phyloP scores from a whole-genome alignment of 1,140 invertebrate genomes.

The Hyphantria cunea region DNA sequence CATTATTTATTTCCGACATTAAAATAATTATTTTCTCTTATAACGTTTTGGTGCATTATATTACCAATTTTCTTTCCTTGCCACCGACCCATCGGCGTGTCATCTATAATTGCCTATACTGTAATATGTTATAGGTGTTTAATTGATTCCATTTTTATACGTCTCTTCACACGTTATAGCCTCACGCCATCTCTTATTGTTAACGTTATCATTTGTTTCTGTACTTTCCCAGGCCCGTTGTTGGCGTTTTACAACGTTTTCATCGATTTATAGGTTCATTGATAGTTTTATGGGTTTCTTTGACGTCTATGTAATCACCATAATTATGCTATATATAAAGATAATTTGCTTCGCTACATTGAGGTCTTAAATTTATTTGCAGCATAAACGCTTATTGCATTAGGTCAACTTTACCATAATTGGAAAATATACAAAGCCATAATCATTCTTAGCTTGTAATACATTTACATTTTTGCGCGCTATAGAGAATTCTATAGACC shows the following conservation, averaged over 20 bases:
- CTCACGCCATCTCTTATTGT: slow-evolving; percentile 45
- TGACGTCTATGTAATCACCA: slow-evolving; percentile 54
- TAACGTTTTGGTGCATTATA: slow-evolving; percentile 50
- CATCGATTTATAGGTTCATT: slow-evolving; percentile 63
- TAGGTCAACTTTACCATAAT: slow-evolving; percentile 30
- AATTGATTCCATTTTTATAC: slow-evolving; percentile 60
- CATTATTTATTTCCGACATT: slow-evolving; percentile 76
- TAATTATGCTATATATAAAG: slow-evolving; percentile 56
- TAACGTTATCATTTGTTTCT: slow-evolving; percentile 53
- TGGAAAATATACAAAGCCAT: slow-evolving; percentile 28
- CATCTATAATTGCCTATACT: slow-evolving; percentile 55
- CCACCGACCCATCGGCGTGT: slow-evolving; percentile 58
- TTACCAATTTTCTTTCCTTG: slow-evolving; percentile 67
- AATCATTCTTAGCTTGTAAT: slow-evolving; percentile 14
- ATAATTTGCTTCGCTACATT: slow-evolving; percentile 42
- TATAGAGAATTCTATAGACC: slow-evolving; percentile 3
- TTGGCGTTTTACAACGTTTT: slow-evolving; percentile 58
- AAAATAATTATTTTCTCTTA: slow-evolving; percentile 72
- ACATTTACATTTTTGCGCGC: slow-evolving; percentile 16
- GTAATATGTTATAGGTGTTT: slow-evolving; percentile 44
- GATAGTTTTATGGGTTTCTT: slow-evolving; percentile 57
- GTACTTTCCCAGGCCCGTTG: slow-evolving; percentile 52
- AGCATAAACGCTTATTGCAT: slow-evolving; percentile 23
- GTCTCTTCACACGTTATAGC: slow-evolving; percentile 59
- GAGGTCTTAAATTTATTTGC: slow-evolving; percentile 31